phyloP scores from a whole-genome alignment of 2,113 vertebrate genomes.

The Charina bottae region DNA sequence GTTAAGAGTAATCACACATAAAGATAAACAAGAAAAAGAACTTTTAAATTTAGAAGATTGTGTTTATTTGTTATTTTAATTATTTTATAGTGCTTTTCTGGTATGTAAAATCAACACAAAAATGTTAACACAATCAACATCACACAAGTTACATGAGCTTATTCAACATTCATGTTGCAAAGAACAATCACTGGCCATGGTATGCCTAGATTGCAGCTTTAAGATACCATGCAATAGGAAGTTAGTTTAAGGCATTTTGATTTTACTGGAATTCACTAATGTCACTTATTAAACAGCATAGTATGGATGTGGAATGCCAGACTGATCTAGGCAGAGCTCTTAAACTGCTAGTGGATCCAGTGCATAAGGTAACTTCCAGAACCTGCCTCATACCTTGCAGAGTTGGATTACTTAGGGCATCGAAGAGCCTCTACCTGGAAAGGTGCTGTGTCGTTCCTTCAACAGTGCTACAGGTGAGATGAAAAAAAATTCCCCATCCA shows the following conservation, averaged over 20 bases:
- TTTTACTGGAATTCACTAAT: neutral
- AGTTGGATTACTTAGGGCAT: too few species aligned
- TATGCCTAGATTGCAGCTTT: neutral
- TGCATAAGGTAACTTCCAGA: too few species aligned
- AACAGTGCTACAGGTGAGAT: too few species aligned
- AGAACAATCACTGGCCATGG: neutral
- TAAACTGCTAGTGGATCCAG: neutral
- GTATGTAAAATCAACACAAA: neutral
- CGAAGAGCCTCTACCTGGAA: too few species aligned
- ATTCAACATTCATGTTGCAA: neutral
- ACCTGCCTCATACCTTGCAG: too few species aligned
- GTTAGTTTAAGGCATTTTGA: neutral
- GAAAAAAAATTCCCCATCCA: too few species aligned
- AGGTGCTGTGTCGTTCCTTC: too few species aligned
- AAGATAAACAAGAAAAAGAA: slow-evolving; percentile 31
- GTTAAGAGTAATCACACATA: slow-evolving; percentile 17
- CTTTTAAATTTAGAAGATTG: neutral
- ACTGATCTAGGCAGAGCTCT: neutral
- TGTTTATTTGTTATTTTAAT: neutral
- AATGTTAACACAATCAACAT: neutral
- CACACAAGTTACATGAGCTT: neutral
- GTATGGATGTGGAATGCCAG: neutral
- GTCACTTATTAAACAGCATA: neutral
- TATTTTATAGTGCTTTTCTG: neutral
- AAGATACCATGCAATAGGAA: neutral